Conservation (phyloP, 2,888 invertebrate genomes). For the Drosophila multiciliata region DNA sequence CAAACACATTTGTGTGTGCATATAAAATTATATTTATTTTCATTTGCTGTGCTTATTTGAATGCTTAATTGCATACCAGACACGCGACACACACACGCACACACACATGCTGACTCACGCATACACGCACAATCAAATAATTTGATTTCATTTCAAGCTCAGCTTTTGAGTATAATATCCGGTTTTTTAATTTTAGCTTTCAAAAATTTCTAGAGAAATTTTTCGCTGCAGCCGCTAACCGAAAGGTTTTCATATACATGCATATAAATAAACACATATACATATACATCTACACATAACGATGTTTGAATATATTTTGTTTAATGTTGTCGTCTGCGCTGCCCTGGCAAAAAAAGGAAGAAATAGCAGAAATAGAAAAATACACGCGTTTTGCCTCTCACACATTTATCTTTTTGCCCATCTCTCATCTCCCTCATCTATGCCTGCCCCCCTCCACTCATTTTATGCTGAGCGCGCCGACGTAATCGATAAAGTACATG, state of each 20-base stretch:
- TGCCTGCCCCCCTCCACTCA: slow-evolving; percentile 31
- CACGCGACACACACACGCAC: slow-evolving; percentile 42
- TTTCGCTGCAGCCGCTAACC: slow-evolving; percentile 45
- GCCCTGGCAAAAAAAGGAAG: slow-evolving; percentile 29
- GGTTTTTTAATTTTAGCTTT: slow-evolving; percentile 73
- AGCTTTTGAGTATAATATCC: slow-evolving; percentile 70
- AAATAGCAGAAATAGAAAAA: slow-evolving; percentile 13
- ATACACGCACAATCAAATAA: slow-evolving; percentile 48
- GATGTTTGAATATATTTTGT: slow-evolving; percentile 23
- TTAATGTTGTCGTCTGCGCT: slow-evolving; percentile 46
- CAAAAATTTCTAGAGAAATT: slow-evolving; percentile 80
- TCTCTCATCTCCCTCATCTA: slow-evolving; percentile 27
- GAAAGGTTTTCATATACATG: slow-evolving; percentile 30
- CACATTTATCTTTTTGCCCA: slow-evolving; percentile 56
- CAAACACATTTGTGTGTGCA: slow-evolving; percentile 12
- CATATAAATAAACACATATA: slow-evolving; percentile 7
- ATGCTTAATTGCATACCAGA: slow-evolving; percentile 63
- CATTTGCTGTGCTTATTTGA: slow-evolving; percentile 43
- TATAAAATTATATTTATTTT: slow-evolving; percentile 4
- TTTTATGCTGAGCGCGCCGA: slow-evolving; percentile 61
- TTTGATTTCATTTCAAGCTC: slow-evolving; percentile 68
- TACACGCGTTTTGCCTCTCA: slow-evolving; percentile 64
- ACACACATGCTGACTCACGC: slow-evolving; percentile 20
- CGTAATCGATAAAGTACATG: slow-evolving; percentile 74
- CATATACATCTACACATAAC: slow-evolving; percentile 8